Evolutionary conservation across 2,888 invertebrate genomes (phyloP), one percentile per base, ranked within the genome.

Genomic region (Willowsia nigromaculata): DNA sequence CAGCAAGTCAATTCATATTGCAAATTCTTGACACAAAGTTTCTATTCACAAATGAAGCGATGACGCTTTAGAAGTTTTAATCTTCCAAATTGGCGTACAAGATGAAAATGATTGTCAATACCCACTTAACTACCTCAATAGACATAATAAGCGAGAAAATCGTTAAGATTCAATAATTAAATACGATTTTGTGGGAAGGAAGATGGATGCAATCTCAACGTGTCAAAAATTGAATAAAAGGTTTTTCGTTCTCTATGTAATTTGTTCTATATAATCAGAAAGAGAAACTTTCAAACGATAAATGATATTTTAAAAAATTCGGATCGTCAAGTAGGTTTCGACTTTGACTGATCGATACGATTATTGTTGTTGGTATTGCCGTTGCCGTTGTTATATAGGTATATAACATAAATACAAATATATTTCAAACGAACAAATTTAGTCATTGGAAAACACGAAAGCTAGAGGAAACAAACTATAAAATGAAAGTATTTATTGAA

Each of bases 401-500:
- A n/a, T n/a, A n/a, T n/a, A n/a, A n/a, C n/a, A n/a, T n/a, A n/a
- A n/a, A n/a, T n/a, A n/a, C n/a, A n/a, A n/a, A n/a, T n/a, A n/a
- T n/a, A 27, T 25, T 27, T 25, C 13, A 47, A 9, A 47, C 7
- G 15, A 59, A 59, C 56, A 56, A 9, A 27, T 25, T 59, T 62
- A 62, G 33, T 65, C 65, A 65, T 65, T 65, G 33, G 7, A 68
- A 68, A 68, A 68, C n/a, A 56, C 56, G 7, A 27, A 25, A 56
- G 18, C 4, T 18, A 25, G 22, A 25, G 15, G 5, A 27, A 25
- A 53, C 53, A 53, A 30, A 15, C 18, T 65, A 18, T n/a, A 25
- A 71, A 71, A 25, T 33, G 40, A 71, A 71, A 71, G 71, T 71
- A 71, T 71, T 71, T 40, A 22, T 71, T n/a, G 40, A 43, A 43